phyloP scores from a whole-genome alignment of 2,888 invertebrate genomes.

The Epirrita christyi region DNA sequence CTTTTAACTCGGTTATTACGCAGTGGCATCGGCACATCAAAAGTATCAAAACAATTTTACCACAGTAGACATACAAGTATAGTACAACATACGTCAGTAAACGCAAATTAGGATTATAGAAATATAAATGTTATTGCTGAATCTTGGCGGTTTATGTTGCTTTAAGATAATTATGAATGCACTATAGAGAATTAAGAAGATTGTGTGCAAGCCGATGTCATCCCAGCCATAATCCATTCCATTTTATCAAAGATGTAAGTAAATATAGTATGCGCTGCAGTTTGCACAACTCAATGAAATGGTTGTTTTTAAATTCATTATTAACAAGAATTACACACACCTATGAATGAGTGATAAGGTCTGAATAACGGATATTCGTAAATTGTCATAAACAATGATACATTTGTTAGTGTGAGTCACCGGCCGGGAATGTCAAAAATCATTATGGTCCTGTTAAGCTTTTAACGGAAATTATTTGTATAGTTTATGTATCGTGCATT shows the following conservation, averaged over 20 bases:
- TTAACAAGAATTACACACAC: constrained; percentile 34
- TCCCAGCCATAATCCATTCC: constrained; percentile 45
- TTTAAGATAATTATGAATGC: constrained; percentile 34
- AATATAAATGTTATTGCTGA: constrained; percentile 11
- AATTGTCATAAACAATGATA: constrained; percentile 47
- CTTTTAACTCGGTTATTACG: constrained; percentile 48
- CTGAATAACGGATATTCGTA: constrained; percentile 54
- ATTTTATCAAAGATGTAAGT: constrained; percentile 41
- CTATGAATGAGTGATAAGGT: constrained; percentile 52
- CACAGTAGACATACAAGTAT: constrained; percentile 1
- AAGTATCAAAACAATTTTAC: constrained; percentile 44
- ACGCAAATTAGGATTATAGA: background rate
- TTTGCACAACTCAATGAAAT: constrained; percentile 52
- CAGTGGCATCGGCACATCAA: constrained; percentile 54
- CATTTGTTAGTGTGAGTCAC: constrained; percentile 60
- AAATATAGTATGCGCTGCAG: constrained; percentile 31
- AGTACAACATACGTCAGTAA: constrained; percentile 7
- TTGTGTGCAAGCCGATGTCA: constrained; percentile 46
- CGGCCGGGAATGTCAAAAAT: constrained; percentile 54
- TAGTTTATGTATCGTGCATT: constrained; percentile 60
- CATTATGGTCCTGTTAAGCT: constrained; percentile 53
- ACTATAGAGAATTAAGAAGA: constrained; percentile 49
- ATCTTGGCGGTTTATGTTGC: constrained; percentile 34
- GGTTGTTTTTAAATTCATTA: constrained; percentile 47
- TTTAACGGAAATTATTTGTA: constrained; percentile 66